Base-by-base conservation (phyloP, 2,888 invertebrate genomes). In the Liodrosophila aerea region DNA sequence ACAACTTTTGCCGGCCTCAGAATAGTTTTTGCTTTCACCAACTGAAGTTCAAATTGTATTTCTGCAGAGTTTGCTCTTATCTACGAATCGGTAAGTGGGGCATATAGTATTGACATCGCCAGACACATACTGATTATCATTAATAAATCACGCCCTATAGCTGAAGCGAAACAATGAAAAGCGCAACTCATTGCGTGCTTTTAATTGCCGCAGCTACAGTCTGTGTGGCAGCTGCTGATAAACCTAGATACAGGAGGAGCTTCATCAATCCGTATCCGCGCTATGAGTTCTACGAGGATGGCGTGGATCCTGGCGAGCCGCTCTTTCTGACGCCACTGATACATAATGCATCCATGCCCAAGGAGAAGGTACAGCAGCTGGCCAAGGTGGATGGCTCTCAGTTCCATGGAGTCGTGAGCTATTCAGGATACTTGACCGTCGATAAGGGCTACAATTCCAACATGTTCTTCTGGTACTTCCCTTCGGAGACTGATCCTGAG, bases 401-500 rank as follows among this genome's bases (percentile, higher is more conserved):
- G 67, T 87, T 58, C 52, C 89, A 59, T 89, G 90, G 90, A 0
- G 81, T 92, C 1, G 88, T 91, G 60, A 92, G 92, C 77, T 91
- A 92, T 76, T 89, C 92, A 91, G 88, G 91, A 91, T 97, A 93
- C 87, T 91, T 97, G 51, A 97, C 97, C 0, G 97, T 97, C 0
- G 94, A 97, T 87, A 92, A 94, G 76, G 89, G 91, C 0, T 94
- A 91, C 82, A 92, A 95, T 73, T 96, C 96, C 0, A 96, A 97
- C 86, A 92, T 95, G 90, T 97, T 97, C 90, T 96, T 97, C 89
- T 97, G 97, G 97, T 97, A 95, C 87, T 97, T 97, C 87, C 96
- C 96, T 0, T 93, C 96, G 0, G 92, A 93, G 44, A 41, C 73
- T 87, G 74, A 82, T 45, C 56, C 89, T 0, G 90, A 18, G 56